A percentile compares a stretch with the other conserved stretches of the same genome.
phyloP scores from a whole-genome alignment of 1,140 invertebrate species.

The Nixonia krombeini region DNA sequence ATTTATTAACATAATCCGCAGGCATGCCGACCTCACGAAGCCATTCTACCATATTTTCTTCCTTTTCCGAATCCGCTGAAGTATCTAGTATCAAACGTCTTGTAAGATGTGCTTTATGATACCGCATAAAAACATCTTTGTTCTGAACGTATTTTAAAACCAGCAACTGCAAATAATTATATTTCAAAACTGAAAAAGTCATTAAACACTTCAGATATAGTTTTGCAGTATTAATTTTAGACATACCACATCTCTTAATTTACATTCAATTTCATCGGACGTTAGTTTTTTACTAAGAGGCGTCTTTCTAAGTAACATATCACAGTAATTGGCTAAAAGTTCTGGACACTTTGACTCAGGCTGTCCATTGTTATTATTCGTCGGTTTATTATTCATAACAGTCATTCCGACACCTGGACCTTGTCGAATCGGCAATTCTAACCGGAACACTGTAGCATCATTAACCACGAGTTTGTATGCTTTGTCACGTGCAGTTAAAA shows the following conservation, averaged over 20 bases:
- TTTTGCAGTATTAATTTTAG: too few species aligned
- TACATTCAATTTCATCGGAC: conserved; percentile 96
- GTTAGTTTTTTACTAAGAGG: conserved; percentile 96
- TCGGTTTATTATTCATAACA: conserved; percentile 57
- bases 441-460: conserved; percentile 96
- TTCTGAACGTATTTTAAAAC: conserved; percentile 99
- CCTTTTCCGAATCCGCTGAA: conserved; percentile 98
- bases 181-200: conserved; percentile 18
- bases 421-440: conserved; percentile 81
- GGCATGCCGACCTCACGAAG: conserved; percentile 97
- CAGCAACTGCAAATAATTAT: conserved; percentile 78
- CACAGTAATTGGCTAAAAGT: conserved; percentile 99
- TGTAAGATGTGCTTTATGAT: conserved; percentile 98
- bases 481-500: conserved; percentile 97
- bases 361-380: conserved; percentile 63
- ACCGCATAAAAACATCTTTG: conserved; percentile 99
- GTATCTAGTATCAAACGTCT: conserved; percentile 95
- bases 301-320: conserved; percentile 98
- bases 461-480: conserved; percentile 99
- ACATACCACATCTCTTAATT: conserved; percentile 90
- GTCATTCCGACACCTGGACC: conserved; percentile 59
- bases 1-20: conserved; percentile 98
- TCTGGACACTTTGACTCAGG: conserved; percentile 99
- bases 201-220: too few species aligned
- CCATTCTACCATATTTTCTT: conserved; percentile 99